Percentiles rank a stretch among this genome's conserved stretches.
These are phyloP conservation scores for Drusus annulatus DNA, from an alignment of 1,140 invertebrate species.

Conservation along the genomic window DNA sequence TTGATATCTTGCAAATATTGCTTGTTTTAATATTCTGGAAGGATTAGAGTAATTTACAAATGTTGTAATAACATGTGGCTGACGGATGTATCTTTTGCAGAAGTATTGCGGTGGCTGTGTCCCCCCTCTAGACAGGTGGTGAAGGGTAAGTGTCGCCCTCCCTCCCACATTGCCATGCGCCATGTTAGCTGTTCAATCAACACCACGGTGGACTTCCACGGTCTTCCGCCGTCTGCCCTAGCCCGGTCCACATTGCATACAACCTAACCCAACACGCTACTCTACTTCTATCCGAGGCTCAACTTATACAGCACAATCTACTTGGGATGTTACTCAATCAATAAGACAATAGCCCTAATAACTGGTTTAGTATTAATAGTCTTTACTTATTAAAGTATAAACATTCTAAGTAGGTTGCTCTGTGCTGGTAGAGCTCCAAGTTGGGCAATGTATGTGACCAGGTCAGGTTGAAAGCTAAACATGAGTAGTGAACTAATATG, in stretches of 20 bases:
- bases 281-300: background rate
- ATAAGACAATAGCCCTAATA: too few relatives aligned
- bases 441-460: slow-evolving; percentile 30
- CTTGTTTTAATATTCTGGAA: background rate
- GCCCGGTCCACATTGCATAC: slow-evolving; percentile 9
- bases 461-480: slow-evolving; percentile 27
- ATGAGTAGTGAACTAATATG: slow-evolving; percentile 65
- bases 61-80: slow-evolving; percentile 61
- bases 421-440: too few relatives aligned
- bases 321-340: too few relatives aligned
- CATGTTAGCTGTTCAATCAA: slow-evolving; percentile 34
- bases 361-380: too few relatives aligned
- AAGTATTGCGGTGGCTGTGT: slow-evolving; percentile 71
- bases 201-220: background rate
- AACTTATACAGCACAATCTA: too few relatives aligned
- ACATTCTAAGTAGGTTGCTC: too few relatives aligned
- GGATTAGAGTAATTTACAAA: slow-evolving; percentile 16
- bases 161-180: slow-evolving; percentile 11
- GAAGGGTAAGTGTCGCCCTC: slow-evolving; percentile 68
- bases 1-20: background rate
- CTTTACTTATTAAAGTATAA: too few relatives aligned
- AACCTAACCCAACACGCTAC: background rate
- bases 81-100: slow-evolving; percentile 74
- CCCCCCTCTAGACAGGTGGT: slow-evolving; percentile 67
- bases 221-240: slow-evolving; percentile 1